Evolutionary conservation across 2,113 vertebrate species (phyloP).

Genomic region (Trichechus manatus): DNA sequence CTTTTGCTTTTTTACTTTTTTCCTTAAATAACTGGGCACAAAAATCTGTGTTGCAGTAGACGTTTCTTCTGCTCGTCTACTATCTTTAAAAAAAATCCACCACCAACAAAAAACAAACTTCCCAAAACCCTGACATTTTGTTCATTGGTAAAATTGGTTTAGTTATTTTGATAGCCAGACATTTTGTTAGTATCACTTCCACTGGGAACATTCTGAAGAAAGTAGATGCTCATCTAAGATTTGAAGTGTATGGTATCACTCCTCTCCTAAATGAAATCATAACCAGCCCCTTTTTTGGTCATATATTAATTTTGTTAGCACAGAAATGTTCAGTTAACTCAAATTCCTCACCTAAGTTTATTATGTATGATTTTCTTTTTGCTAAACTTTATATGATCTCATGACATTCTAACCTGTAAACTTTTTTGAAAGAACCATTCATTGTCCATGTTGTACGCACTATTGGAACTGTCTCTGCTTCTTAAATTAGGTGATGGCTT

Average conservation of each 20-base stretch:
- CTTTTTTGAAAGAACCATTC: neutral
- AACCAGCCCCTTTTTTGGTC: neutral
- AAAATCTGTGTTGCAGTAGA: neutral
- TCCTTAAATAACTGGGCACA: conserved; percentile 30
- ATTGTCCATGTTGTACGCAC: neutral
- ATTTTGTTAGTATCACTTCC: neutral
- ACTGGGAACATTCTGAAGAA: neutral
- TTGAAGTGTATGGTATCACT: neutral
- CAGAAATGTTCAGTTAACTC: conserved; percentile 1
- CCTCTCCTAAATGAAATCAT: neutral
- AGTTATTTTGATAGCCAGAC: neutral
- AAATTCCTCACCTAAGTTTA: neutral
- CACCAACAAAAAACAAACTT: neutral
- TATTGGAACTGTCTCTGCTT: neutral
- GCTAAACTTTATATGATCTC: conserved; percentile 1
- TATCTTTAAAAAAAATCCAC: neutral
- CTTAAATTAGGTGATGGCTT: conserved; percentile 3
- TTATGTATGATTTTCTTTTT: neutral
- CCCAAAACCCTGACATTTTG: neutral
- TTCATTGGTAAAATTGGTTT: neutral
- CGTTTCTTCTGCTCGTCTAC: neutral
- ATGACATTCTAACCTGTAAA: neutral
- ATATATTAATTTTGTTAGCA: conserved; percentile 26
- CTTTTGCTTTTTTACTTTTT: conserved; percentile 12
- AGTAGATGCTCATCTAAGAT: neutral